Evolutionary conservation across 2,113 vertebrate species (phyloP).

Genomic region (Helogale parvula): DNA sequence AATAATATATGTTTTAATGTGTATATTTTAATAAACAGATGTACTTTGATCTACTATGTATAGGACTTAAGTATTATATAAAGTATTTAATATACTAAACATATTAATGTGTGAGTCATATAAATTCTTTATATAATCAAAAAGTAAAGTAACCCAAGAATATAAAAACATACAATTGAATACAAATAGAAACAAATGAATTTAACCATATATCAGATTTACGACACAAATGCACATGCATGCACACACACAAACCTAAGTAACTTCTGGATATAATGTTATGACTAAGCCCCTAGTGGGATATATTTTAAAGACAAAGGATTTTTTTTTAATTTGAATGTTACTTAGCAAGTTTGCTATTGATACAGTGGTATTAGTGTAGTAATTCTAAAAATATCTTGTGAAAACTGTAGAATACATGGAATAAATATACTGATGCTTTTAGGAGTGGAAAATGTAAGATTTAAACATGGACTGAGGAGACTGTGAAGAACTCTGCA

Average conservation of each 20-base stretch:
- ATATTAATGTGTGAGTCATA: not conserved
- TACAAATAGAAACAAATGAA: not conserved
- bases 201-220: not conserved
- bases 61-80: not conserved
- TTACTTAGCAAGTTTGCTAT: not conserved
- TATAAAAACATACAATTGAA: not conserved
- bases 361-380: not conserved
- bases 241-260: not conserved
- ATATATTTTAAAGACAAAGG: not conserved
- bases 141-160: constrained; percentile 6
- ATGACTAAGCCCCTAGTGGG: not conserved
- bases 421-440: not conserved
- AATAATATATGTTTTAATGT: not conserved
- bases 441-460: not conserved
- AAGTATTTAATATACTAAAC: not conserved
- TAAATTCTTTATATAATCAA: constrained; percentile 4
- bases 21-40: not conserved
- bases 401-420: not conserved
- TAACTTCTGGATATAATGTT: not conserved
- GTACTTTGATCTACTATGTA: not conserved
- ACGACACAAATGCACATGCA: not conserved
- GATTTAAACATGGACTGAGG: not conserved
- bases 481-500: not conserved
- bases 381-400: not conserved
- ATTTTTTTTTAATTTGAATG: not conserved